phyloP scores from a whole-genome alignment of 2,797 vertebrate species.

The Knipowitschia caucasica region DNA sequence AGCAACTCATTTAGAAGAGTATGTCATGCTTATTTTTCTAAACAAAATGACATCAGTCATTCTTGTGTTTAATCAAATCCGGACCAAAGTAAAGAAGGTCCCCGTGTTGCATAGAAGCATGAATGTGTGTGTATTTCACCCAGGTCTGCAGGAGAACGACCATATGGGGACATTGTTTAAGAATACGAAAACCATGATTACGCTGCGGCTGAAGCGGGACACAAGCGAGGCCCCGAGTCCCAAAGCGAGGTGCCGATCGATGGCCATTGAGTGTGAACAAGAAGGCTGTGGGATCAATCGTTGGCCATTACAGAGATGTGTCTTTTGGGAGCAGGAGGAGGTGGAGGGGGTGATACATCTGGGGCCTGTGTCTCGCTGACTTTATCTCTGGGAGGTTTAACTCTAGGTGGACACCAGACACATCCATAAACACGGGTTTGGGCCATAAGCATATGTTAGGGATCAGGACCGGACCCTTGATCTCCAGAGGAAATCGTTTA shows the following conservation, averaged over 20 bases:
- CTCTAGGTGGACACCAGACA: slow-evolving; percentile 26
- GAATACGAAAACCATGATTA: slow-evolving; percentile 26
- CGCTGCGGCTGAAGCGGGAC: slow-evolving; percentile 55
- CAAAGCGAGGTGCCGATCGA: slow-evolving; percentile 67
- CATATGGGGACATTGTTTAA: slow-evolving; percentile 4
- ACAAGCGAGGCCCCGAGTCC: too few species aligned
- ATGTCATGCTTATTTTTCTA: neutral
- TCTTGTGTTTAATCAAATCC: neutral
- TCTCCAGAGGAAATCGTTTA: too few species aligned
- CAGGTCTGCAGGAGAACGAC: neutral
- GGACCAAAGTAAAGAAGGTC: too few species aligned
- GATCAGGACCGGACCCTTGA: neutral
- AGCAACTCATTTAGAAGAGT: slow-evolving; percentile 4
- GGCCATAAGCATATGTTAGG: neutral
- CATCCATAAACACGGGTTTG: slow-evolving; percentile 17
- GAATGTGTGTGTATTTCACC: too few species aligned
- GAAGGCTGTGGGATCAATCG: slow-evolving; percentile 69
- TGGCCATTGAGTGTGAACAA: slow-evolving; percentile 72
- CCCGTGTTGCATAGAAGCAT: too few species aligned
- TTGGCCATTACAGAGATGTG: slow-evolving; percentile 73
- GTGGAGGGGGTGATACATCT: slow-evolving; percentile 35
- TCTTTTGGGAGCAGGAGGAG: slow-evolving; percentile 51
- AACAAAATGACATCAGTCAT: neutral
- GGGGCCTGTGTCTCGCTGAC: slow-evolving; percentile 40
- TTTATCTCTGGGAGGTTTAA: slow-evolving; percentile 46